Percentiles rank a stretch among this genome's conserved stretches.
phyloP scores from a whole-genome alignment of 2,113 vertebrate genomes.

The Phrynosoma blainvillii region DNA sequence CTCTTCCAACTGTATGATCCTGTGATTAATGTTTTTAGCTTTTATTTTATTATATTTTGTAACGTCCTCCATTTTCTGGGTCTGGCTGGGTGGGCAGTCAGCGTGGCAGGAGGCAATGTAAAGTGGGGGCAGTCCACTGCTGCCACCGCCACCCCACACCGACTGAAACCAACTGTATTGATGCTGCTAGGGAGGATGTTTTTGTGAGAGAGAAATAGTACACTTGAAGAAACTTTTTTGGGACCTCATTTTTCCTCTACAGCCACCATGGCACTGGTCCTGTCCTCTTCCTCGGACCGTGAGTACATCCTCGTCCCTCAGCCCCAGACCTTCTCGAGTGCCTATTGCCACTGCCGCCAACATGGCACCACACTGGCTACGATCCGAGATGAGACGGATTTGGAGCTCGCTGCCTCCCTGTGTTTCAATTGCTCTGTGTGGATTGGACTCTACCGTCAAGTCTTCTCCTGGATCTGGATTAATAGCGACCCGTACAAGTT shows the following conservation, averaged over 20 bases:
- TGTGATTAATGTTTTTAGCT: too few relatives aligned
- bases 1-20: too few relatives aligned
- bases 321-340: background rate
- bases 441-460: background rate
- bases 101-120: too few relatives aligned
- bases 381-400: background rate
- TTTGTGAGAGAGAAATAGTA: too few relatives aligned
- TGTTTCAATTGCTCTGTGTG: background rate
- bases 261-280: background rate
- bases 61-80: too few relatives aligned
- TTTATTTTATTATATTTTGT: too few relatives aligned
- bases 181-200: too few relatives aligned
- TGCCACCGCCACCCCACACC: too few relatives aligned
- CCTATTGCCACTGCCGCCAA: background rate
- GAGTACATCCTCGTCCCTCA: background rate
- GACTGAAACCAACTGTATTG: too few relatives aligned
- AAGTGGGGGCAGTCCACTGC: too few relatives aligned
- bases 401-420: background rate
- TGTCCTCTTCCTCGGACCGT: background rate
- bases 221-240: background rate
- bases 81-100: too few relatives aligned
- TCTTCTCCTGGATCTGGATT: background rate
- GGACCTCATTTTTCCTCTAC: background rate
- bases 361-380: background rate
- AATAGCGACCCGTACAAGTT: background rate